Evolutionary conservation across 2,888 invertebrate genomes (phyloP).

Genomic region (Ptilodon capucinus): DNA sequence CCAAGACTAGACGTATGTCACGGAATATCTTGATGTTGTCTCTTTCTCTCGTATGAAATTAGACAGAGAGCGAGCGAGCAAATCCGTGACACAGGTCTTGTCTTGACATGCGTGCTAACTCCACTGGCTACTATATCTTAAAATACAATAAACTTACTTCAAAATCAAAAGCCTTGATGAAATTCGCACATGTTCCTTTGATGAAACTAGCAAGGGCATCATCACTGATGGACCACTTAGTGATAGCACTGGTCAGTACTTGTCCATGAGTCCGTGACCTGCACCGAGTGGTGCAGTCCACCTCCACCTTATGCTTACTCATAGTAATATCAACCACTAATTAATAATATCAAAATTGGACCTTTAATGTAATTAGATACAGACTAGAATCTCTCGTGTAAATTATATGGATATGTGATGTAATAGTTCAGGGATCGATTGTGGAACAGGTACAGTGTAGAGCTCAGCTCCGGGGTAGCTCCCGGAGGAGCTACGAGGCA

Average conservation of each 20-base stretch:
- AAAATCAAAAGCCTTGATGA: slow-evolving; percentile 81
- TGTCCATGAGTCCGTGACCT: slow-evolving; percentile 82
- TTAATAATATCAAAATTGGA: slow-evolving; percentile 7
- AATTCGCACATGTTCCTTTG: slow-evolving; percentile 84
- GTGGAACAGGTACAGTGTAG: slow-evolving; percentile 46
- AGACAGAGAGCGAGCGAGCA: too few species aligned
- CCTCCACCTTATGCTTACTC: slow-evolving; percentile 67
- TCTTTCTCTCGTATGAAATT: too few species aligned
- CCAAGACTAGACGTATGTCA: too few species aligned
- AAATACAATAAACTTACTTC: slow-evolving; percentile 80
- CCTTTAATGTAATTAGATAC: slow-evolving; percentile 5
- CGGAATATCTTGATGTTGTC: too few species aligned
- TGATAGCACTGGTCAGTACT: slow-evolving; percentile 84
- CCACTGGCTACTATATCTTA: too few species aligned
- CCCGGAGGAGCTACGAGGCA: slow-evolving; percentile 56
- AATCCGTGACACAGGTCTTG: too few species aligned
- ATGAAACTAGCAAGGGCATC: slow-evolving; percentile 82
- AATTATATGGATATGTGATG: slow-evolving; percentile 29
- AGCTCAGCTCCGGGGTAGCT: slow-evolving; percentile 49
- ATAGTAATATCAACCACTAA: slow-evolving; percentile 40
- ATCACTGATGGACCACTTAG: slow-evolving; percentile 84
- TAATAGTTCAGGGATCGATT: slow-evolving; percentile 24
- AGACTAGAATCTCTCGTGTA: slow-evolving; percentile 19
- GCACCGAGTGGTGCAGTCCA: slow-evolving; percentile 84
- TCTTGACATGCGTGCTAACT: too few species aligned